Conservation (phyloP, 53 echinoderm and acorn worm species). For the Zoroaster sp. region DNA sequence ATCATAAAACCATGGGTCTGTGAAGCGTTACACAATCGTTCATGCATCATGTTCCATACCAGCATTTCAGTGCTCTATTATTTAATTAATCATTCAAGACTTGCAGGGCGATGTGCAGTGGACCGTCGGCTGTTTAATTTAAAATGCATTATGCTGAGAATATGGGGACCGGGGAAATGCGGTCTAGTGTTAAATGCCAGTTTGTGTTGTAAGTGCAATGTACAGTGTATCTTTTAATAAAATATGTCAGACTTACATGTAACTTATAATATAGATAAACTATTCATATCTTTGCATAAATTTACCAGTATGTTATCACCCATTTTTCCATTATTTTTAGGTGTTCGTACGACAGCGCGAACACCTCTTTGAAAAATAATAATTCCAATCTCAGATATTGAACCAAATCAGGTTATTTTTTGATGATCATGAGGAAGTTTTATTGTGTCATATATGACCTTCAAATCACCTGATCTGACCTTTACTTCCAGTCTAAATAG, state of each 20-base stretch:
- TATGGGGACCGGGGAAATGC: background rate
- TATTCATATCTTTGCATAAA: no score
- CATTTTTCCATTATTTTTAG: no score
- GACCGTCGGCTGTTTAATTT: constrained; percentile 1
- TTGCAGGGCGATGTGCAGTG: background rate
- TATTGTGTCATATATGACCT: no score
- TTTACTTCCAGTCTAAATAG: no score
- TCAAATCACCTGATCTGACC: no score
- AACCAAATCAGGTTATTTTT: no score
- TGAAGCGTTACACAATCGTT: constrained; percentile 16
- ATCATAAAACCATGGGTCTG: background rate
- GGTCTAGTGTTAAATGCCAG: background rate
- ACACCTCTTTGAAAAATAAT: no score
- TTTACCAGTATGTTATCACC: no score
- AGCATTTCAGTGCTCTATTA: constrained; percentile 39
- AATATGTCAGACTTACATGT: background rate
- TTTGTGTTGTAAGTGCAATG: background rate
- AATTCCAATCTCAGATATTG: no score
- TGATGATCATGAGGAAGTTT: no score
- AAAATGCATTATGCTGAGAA: constrained; percentile 10
- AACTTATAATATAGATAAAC: background rate
- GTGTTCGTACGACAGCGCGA: no score
- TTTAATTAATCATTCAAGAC: constrained; percentile 49
- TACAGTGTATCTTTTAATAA: background rate
- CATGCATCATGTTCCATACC: background rate